A percentile compares a stretch with the other conserved stretches of the same genome.
These are phyloP conservation scores for Parazoanthus atlanticus DNA, from an alignment of 92 coral and sea anemone species.

Conservation along the genomic window DNA sequence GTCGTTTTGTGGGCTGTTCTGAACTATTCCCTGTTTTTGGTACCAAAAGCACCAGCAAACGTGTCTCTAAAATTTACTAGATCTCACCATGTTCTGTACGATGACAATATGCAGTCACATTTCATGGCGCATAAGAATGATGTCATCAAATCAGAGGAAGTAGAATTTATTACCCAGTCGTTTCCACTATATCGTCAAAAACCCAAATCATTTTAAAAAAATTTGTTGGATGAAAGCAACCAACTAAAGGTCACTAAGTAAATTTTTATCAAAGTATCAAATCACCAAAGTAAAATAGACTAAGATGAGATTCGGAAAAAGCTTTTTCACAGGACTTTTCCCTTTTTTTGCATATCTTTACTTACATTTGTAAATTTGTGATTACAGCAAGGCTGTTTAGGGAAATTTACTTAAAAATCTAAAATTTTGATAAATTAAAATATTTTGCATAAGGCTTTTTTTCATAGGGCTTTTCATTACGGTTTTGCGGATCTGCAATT, in stretches of 20 bases:
- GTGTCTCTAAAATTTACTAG: constrained; percentile 1
- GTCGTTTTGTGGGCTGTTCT: constrained; percentile 10
- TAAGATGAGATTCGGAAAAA: no score
- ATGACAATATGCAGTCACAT: background rate
- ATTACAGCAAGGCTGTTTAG: no score
- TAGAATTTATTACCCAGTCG: background rate
- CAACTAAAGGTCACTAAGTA: no score
- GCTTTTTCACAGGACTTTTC: no score
- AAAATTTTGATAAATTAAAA: no score
- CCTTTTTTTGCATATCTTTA: no score
- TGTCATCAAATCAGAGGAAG: background rate
- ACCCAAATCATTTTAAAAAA: background rate
- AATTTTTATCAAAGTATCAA: no score
- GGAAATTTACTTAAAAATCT: no score
- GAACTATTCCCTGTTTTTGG: constrained; percentile 1
- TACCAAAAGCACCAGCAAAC: background rate
- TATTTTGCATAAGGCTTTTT: no score
- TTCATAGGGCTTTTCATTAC: background rate
- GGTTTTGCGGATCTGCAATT: background rate
- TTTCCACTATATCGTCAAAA: background rate
- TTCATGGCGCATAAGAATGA: background rate
- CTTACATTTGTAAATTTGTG: background rate
- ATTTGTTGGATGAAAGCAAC: background rate
- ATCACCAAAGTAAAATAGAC: no score
- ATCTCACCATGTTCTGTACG: background rate